A percentile compares a stretch with the other conserved stretches of the same genome.
phyloP scores from a whole-genome alignment of 2,113 vertebrate genomes.

The Jaculus jaculus region DNA sequence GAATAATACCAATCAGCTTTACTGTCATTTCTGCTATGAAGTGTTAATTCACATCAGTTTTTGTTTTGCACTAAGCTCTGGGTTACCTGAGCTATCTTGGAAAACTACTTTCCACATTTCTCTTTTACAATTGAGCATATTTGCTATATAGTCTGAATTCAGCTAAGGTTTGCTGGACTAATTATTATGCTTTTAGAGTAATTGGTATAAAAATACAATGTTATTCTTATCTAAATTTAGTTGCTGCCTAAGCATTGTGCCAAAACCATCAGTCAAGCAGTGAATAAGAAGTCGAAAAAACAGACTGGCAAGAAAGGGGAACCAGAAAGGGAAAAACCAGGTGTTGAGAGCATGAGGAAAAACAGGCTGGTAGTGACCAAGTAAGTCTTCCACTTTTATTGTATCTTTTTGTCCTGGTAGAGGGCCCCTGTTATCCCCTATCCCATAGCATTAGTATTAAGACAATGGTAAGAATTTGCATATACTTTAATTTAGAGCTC shows the following conservation, averaged over 20 bases:
- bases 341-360: constrained; percentile 99
- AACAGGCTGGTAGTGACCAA: constrained; percentile 98
- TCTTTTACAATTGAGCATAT: neutral
- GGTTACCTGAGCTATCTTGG: neutral
- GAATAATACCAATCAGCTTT: neutral
- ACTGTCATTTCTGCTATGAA: neutral
- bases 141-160: neutral
- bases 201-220: neutral
- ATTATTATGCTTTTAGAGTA: constrained; percentile 23
- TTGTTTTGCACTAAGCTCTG: neutral
- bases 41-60: neutral
- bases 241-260: constrained; percentile 99
- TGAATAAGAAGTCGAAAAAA: constrained; percentile 99
- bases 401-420: neutral
- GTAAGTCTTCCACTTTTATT: constrained; percentile 84
- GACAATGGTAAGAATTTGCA: neutral
- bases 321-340: constrained; percentile 97
- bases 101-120: neutral
- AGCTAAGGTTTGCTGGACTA: neutral
- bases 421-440: neutral
- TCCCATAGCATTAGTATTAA: neutral
- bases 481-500: constrained; percentile 15
- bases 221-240: constrained; percentile 81
- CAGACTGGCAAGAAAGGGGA: constrained; percentile 99
- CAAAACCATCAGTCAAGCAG: constrained; percentile 99